Conservation (phyloP, 1,140 invertebrate genomes). For the Drosophila miranda region DNA sequence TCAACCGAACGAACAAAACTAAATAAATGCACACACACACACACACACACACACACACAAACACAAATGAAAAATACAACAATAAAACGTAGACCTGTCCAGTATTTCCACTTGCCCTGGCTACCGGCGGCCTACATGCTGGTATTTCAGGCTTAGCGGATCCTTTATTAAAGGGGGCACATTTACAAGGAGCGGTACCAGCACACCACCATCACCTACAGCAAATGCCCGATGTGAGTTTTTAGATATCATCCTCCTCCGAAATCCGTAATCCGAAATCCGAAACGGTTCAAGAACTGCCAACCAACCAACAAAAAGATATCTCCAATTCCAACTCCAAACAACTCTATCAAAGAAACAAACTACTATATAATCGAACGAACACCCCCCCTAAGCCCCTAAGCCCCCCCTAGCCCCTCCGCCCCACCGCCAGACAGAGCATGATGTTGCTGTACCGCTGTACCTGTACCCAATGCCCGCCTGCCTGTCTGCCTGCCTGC, state of each 20-base stretch:
- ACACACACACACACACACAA: conserved; percentile 29
- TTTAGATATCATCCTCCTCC: conserved; percentile 54
- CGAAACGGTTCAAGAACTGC: conserved; percentile 30
- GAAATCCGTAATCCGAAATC: neutral
- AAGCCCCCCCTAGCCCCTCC: conserved; percentile 14
- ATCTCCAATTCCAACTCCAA: too few species aligned
- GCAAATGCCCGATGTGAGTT: conserved; percentile 83
- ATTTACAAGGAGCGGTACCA: conserved; percentile 90
- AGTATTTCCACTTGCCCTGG: conserved; percentile 82
- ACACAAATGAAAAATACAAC: conserved; percentile 24
- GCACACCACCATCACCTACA: conserved; percentile 89
- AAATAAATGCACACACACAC: conserved; percentile 18
- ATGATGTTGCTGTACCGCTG: conserved; percentile 25
- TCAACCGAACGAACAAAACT: conserved; percentile 15
- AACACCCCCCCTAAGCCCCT: too few species aligned
- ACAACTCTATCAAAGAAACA: conserved; percentile 15
- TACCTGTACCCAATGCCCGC: neutral
- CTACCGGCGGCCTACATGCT: conserved; percentile 82
- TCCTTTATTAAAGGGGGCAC: conserved; percentile 90
- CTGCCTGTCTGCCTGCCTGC: too few species aligned
- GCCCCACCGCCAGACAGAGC: conserved; percentile 27
- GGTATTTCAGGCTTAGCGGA: conserved; percentile 87
- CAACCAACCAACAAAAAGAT: too few species aligned
- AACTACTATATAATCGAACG: conserved; percentile 34
- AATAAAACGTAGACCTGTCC: conserved; percentile 77